phyloP scores from a whole-genome alignment of 1,140 invertebrate species.

The Leguminivora glycinivorella region DNA sequence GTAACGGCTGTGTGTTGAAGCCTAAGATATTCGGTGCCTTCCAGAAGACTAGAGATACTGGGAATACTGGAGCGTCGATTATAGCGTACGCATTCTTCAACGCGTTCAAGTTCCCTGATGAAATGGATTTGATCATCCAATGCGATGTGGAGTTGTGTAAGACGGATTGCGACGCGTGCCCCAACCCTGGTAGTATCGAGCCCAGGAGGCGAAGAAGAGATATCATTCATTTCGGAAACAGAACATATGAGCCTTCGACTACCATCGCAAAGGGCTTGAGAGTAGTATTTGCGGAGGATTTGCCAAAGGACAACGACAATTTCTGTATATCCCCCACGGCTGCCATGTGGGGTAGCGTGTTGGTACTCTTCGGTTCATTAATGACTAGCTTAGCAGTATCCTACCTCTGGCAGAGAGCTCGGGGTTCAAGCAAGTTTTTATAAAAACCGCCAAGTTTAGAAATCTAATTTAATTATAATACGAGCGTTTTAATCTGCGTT shows the following conservation, averaged over 20 bases:
- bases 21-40: conserved; percentile 90
- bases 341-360: conserved; percentile 70
- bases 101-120: conserved; percentile 93
- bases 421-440: conserved; percentile 55
- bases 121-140: conserved; percentile 91
- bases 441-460: conserved; percentile 33
- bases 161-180: conserved; percentile 87
- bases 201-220: conserved; percentile 81
- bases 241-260: conserved; percentile 78
- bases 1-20: conserved; percentile 88
- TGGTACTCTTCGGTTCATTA: conserved; percentile 65
- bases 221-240: conserved; percentile 72
- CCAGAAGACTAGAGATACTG: conserved; percentile 88
- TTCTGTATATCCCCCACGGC: conserved; percentile 66
- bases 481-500: background rate
- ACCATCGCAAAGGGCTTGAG: conserved; percentile 82
- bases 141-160: conserved; percentile 93
- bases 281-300: conserved; percentile 84
- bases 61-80: conserved; percentile 86
- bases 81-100: conserved; percentile 90
- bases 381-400: conserved; percentile 63
- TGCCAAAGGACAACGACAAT: conserved; percentile 65
- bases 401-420: conserved; percentile 63
- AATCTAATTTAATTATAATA: conserved; percentile 20
- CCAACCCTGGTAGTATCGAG: conserved; percentile 83